Evolutionary conservation across 2,888 invertebrate genomes (phyloP), one percentile per base, ranked within the genome.

Genomic region (Eupithecia tripunctaria): DNA sequence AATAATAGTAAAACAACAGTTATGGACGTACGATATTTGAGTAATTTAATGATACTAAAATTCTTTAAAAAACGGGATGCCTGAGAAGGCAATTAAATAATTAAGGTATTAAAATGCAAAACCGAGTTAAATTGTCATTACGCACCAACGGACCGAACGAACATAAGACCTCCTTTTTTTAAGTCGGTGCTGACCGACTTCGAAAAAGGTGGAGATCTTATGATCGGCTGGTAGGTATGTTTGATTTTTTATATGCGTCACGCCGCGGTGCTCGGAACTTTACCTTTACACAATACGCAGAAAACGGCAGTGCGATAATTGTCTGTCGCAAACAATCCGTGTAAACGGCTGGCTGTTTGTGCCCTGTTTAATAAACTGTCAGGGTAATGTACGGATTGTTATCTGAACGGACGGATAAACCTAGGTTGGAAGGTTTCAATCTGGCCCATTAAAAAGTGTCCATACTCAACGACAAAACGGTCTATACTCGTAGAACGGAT

Each of bases 231-330:
- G n/a, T n/a, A n/a, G n/a, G n/a, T 32, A 4, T 32, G 32, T 32
- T 6, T 32, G 10, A 10, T 21, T 56, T 12, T 56, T 12, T 7
- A 32, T 32, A 6, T 32, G 4, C 32, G 32, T 32, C 38, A 32
- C 32, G 27, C 21, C 29, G 36, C 12, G 2, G 1, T 63, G 63
- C 36, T 32, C 63, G 18, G n/a, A 36, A 36, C 36, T 63, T 4
- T 63, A 63, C 21, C n/a, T 36, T 85, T 80, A 78, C 81, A 74
- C 80, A 81, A 79, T 82, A 81, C 78, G 78, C 72, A 76, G 79
- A 78, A 80, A 80, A 76, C 72, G 76, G 77, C 69, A 62, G 76
- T 59, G 76, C 81, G 80, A 79, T 84, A 84, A 85, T 85, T 81
- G 83, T 81, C 80, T 73, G 76, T 74, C 78, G 74, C 77, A 80